phyloP scores from a whole-genome alignment of 2,797 vertebrate genomes.

The Labroides dimidiatus region DNA sequence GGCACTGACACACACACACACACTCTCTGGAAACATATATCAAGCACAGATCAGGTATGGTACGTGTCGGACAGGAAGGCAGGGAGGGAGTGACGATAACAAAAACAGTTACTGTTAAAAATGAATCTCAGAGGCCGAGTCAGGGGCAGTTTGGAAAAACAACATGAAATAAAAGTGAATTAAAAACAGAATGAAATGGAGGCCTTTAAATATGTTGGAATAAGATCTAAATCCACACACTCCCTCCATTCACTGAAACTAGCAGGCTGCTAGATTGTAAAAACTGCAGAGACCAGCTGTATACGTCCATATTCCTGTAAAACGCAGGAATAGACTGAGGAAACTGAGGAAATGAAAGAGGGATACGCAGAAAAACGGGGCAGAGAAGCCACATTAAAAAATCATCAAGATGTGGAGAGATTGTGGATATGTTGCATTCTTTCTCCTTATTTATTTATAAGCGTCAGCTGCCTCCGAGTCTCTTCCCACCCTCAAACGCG shows the following conservation, averaged over 20 bases:
- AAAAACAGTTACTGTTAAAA: slow-evolving; percentile 1
- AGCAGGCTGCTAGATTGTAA: slow-evolving; percentile 31
- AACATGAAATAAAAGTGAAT: background rate
- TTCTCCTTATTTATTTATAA: slow-evolving; percentile 81
- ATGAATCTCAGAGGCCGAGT: background rate
- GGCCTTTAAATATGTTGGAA: slow-evolving; percentile 37
- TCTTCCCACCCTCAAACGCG: slow-evolving; percentile 56
- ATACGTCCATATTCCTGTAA: slow-evolving; percentile 56
- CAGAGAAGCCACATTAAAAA: slow-evolving; percentile 64
- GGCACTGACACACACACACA: background rate
- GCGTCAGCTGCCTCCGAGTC: slow-evolving; percentile 76
- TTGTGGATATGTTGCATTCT: slow-evolving; percentile 71
- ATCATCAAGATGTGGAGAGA: slow-evolving; percentile 67
- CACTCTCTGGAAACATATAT: no score
- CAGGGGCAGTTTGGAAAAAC: background rate
- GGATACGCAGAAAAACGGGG: slow-evolving; percentile 12
- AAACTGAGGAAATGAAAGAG: slow-evolving; percentile 6
- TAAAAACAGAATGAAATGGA: slow-evolving; percentile 28
- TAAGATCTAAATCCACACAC: slow-evolving; percentile 48
- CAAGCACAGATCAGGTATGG: no score
- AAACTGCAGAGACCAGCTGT: slow-evolving; percentile 31
- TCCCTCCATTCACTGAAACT: slow-evolving; percentile 34
- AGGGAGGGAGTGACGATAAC: background rate
- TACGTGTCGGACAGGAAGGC: no score
- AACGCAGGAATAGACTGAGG: slow-evolving; percentile 39